Evolutionary conservation across 2,888 invertebrate genomes (phyloP).

Genomic region (Pyrrhia umbra): DNA sequence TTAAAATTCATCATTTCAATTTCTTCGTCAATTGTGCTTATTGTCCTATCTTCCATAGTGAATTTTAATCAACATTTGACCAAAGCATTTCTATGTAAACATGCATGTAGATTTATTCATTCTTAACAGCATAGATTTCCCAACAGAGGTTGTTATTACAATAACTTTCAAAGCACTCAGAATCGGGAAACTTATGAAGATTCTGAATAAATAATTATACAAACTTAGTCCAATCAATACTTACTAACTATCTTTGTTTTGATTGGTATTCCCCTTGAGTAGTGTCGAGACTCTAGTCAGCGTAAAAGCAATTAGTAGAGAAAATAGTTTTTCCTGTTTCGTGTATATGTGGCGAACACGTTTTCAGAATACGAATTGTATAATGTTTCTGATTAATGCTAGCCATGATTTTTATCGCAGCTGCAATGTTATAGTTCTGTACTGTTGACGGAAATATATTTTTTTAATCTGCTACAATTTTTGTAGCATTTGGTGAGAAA

Average conservation of each 20-base stretch:
- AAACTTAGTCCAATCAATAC: constrained; percentile 44
- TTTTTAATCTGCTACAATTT: neutral
- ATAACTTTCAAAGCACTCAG: neutral
- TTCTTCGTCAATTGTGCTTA: no score
- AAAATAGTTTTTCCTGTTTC: constrained; percentile 48
- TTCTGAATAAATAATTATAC: constrained; percentile 28
- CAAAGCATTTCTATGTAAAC: no score
- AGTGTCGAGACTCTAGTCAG: constrained; percentile 42
- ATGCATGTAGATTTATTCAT: no score
- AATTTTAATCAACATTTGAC: no score
- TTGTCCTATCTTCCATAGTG: no score
- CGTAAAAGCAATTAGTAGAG: constrained; percentile 56
- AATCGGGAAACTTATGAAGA: constrained; percentile 10
- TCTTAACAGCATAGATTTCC: neutral
- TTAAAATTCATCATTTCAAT: no score
- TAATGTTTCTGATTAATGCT: constrained; percentile 21
- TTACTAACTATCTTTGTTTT: constrained; percentile 35
- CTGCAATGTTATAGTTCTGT: neutral
- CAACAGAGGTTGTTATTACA: constrained; percentile 3
- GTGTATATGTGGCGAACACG: constrained; percentile 34
- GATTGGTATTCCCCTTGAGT: constrained; percentile 52
- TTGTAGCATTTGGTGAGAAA: no score
- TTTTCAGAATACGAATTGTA: constrained; percentile 17
- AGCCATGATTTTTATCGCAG: constrained; percentile 9
- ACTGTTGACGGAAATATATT: no score